Evolutionary conservation across 2,888 invertebrate genomes (phyloP).

Genomic region (Spialia ferax): DNA sequence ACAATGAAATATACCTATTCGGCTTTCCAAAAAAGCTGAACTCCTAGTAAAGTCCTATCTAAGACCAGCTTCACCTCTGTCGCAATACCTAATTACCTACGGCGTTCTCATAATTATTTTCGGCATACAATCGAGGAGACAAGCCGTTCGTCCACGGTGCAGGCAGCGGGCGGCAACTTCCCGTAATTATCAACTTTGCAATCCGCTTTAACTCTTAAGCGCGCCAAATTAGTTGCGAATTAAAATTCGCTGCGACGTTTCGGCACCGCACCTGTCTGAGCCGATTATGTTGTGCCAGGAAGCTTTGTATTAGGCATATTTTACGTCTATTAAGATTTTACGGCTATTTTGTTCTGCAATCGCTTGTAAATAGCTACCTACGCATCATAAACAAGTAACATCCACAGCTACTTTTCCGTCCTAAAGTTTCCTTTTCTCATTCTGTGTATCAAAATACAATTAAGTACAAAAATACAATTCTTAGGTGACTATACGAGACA

Average conservation of each 20-base stretch:
- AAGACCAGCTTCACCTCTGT: no score
- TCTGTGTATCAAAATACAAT: no score
- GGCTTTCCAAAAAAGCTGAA: no score
- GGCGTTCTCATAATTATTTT: not conserved
- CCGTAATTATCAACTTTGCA: slow-evolving; percentile 73
- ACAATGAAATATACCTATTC: no score
- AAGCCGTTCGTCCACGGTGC: not conserved
- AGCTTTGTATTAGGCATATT: slow-evolving; percentile 19
- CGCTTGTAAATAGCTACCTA: not conserved
- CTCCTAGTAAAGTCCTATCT: no score
- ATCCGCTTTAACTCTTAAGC: slow-evolving; percentile 75
- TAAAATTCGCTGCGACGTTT: slow-evolving; percentile 63
- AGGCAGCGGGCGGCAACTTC: slow-evolving; percentile 51
- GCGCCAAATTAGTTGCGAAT: slow-evolving; percentile 75
- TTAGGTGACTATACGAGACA: no score
- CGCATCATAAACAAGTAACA: no score
- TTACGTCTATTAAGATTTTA: not conserved
- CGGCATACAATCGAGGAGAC: not conserved
- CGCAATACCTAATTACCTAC: no score
- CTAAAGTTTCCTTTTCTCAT: no score
- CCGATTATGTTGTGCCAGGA: slow-evolving; percentile 62
- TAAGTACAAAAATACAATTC: no score
- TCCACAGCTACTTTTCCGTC: no score
- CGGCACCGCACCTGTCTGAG: slow-evolving; percentile 73
- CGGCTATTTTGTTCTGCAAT: not conserved